Evolutionary conservation across 2,888 invertebrate species (phyloP).

Genomic region (Automeris io): DNA sequence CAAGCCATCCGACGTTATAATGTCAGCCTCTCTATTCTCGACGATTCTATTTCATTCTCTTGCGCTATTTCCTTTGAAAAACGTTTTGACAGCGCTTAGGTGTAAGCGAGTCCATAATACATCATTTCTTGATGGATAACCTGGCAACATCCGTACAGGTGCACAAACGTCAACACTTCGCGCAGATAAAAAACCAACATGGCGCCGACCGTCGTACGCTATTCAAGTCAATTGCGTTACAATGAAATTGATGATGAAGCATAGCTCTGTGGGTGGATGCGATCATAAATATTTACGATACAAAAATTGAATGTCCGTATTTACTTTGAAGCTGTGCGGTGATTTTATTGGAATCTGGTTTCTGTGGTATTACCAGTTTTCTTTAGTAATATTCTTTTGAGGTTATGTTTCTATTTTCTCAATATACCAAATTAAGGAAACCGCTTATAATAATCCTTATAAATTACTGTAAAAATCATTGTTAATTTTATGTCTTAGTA

Average conservation of each 20-base stretch:
- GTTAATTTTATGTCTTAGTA: too few relatives aligned
- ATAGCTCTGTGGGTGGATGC: conserved; percentile 39
- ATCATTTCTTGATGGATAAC: conserved; percentile 52
- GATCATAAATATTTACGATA: conserved; percentile 30
- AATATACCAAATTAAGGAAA: too few relatives aligned
- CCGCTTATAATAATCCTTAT: too few relatives aligned
- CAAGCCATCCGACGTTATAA: conserved; percentile 5
- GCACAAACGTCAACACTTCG: conserved; percentile 31
- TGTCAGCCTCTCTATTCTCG: conserved; percentile 6
- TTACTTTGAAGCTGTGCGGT: background rate
- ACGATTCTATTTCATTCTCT: conserved; percentile 16
- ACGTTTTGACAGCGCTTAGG: conserved; percentile 19
- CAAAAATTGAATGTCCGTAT: conserved; percentile 19
- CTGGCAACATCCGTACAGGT: conserved; percentile 53
- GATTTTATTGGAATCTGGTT: background rate
- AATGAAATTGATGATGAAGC: conserved; percentile 55
- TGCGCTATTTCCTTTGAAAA: conserved; percentile 23
- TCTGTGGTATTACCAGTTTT: background rate
- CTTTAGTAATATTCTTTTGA: background rate
- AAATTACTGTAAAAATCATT: too few relatives aligned
- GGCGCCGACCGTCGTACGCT: conserved; percentile 35
- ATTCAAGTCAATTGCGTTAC: conserved; percentile 63
- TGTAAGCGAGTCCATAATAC: conserved; percentile 31
- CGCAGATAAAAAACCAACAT: conserved; percentile 25
- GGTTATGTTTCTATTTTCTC: too few relatives aligned